A percentile compares a stretch with the other conserved stretches of the same genome.
phyloP scores from a whole-genome alignment of 2,113 vertebrate species.

The Pollachius pollachius region DNA sequence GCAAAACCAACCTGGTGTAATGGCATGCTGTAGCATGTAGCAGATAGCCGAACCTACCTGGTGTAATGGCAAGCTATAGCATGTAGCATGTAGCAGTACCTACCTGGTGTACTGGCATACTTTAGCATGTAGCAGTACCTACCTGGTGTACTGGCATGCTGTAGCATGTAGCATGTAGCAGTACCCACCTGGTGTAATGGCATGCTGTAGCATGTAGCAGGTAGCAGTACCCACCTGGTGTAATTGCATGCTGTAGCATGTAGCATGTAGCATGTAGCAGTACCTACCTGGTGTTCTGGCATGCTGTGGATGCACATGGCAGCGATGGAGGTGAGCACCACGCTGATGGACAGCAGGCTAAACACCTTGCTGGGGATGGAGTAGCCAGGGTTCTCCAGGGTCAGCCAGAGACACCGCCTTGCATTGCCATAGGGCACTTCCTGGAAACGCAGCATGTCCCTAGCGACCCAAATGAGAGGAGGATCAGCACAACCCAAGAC shows the following conservation, averaged over 20 bases:
- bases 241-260: not conserved
- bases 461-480: slow-evolving; percentile 12
- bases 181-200: slow-evolving; percentile 56
- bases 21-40: slow-evolving; percentile 75
- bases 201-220: slow-evolving; percentile 75
- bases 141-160: not conserved
- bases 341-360: slow-evolving; percentile 90
- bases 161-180: too few species aligned
- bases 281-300: slow-evolving; percentile 83
- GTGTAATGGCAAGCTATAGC: not conserved
- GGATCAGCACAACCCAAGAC: too few species aligned
- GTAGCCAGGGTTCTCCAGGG: slow-evolving; percentile 96
- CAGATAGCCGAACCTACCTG: not conserved
- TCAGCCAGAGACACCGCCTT: slow-evolving; percentile 91
- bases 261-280: too few species aligned
- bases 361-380: slow-evolving; percentile 96
- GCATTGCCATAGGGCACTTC: slow-evolving; percentile 80
- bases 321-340: slow-evolving; percentile 90
- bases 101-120: slow-evolving; percentile 89
- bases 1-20: slow-evolving; percentile 56
- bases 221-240: not conserved
- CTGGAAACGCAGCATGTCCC: slow-evolving; percentile 85
- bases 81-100: not conserved
- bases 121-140: slow-evolving; percentile 55
- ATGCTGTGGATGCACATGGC: slow-evolving; percentile 97